phyloP scores from a whole-genome alignment of 2,888 invertebrate genomes.

The Mongoloraphidia duomilia region DNA sequence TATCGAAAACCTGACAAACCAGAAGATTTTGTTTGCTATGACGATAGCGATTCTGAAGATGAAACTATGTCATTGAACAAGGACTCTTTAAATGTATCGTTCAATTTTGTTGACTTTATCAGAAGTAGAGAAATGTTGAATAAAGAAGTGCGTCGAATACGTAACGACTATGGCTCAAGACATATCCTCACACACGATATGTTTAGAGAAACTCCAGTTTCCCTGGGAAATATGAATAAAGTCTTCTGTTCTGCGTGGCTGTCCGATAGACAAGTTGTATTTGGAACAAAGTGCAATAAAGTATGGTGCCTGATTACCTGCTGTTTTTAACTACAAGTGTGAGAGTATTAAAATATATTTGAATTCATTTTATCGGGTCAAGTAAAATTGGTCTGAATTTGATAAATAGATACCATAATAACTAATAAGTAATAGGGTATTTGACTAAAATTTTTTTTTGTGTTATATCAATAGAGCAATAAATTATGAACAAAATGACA shows the following conservation, averaged over 20 bases:
- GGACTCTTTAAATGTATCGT: slow-evolving; percentile 61
- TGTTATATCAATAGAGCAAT: too few species aligned
- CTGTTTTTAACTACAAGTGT: too few species aligned
- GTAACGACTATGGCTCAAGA: slow-evolving; percentile 67
- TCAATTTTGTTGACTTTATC: slow-evolving; percentile 76
- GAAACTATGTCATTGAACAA: slow-evolving; percentile 60
- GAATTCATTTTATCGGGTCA: neutral
- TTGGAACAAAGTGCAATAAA: slow-evolving; percentile 96
- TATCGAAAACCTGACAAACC: slow-evolving; percentile 74
- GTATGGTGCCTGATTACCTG: slow-evolving; percentile 29
- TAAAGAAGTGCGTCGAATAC: slow-evolving; percentile 54
- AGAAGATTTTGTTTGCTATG: slow-evolving; percentile 81
- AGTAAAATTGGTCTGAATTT: neutral
- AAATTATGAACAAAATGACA: too few species aligned
- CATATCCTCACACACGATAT: slow-evolving; percentile 83
- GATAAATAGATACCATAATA: too few species aligned
- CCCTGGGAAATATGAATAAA: slow-evolving; percentile 76
- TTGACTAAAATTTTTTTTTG: too few species aligned
- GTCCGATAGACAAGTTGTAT: slow-evolving; percentile 85
- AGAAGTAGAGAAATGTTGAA: slow-evolving; percentile 60
- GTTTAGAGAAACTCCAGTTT: slow-evolving; percentile 71
- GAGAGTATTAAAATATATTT: neutral
- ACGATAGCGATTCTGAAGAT: slow-evolving; percentile 77
- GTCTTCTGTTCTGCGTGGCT: slow-evolving; percentile 95
- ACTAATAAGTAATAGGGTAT: too few species aligned